These are phyloP conservation scores for Drosophila athabasca DNA, from an alignment of 1,140 invertebrate species.

Conservation along the genomic window DNA sequence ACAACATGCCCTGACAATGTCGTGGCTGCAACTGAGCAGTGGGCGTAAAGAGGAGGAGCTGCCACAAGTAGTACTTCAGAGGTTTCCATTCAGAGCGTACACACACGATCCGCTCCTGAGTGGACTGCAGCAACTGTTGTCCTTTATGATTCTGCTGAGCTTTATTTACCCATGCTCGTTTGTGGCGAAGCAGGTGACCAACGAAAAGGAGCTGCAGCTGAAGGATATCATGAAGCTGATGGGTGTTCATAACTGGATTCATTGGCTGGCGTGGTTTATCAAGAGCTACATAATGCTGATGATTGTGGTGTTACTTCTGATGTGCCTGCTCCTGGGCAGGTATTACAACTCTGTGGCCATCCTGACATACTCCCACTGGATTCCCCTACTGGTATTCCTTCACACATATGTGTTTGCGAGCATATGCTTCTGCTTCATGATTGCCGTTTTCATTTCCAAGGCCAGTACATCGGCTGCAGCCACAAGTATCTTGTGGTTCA, in stretches of 20 bases:
- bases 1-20: slow-evolving; percentile 85
- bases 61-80: slow-evolving; percentile 62
- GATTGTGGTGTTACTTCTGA: slow-evolving; percentile 85
- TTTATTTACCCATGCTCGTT: slow-evolving; percentile 91
- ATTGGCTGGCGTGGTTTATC: slow-evolving; percentile 93
- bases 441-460: slow-evolving; percentile 87
- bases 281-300: slow-evolving; percentile 89
- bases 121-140: slow-evolving; percentile 88
- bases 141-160: slow-evolving; percentile 90
- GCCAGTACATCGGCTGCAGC: slow-evolving; percentile 85
- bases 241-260: slow-evolving; percentile 92
- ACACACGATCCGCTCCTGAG: slow-evolving; percentile 88
- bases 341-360: slow-evolving; percentile 52
- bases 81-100: slow-evolving; percentile 90
- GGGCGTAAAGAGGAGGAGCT: neutral
- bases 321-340: slow-evolving; percentile 25
- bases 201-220: slow-evolving; percentile 87
- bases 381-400: slow-evolving; percentile 85
- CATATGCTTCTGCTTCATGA: slow-evolving; percentile 87
- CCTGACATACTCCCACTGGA: slow-evolving; percentile 70
- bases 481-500: slow-evolving; percentile 88
- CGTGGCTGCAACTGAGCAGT: slow-evolving; percentile 53
- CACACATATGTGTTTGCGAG: slow-evolving; percentile 84
- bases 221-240: slow-evolving; percentile 95
- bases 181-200: slow-evolving; percentile 87